phyloP scores from a whole-genome alignment of 2,888 invertebrate species.

The Hofmannophila pseudospretella region DNA sequence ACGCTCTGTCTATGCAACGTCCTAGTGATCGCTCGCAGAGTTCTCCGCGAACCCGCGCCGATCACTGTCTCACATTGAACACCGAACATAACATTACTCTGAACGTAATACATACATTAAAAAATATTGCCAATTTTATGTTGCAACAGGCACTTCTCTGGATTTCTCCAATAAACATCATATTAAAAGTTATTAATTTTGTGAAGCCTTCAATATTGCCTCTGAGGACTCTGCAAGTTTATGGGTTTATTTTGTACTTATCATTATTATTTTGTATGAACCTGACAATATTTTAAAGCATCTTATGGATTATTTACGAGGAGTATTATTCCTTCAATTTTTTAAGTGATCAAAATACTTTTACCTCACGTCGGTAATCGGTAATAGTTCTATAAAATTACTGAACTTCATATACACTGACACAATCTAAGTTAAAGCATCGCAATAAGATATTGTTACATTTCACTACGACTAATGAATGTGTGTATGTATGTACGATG shows the following conservation, averaged over 20 bases:
- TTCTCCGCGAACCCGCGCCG: conserved; percentile 16
- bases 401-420: conserved; percentile 67
- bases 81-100: conserved; percentile 56
- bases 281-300: conserved; percentile 44
- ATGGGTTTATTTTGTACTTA: conserved; percentile 56
- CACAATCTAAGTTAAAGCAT: conserved; percentile 75
- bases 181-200: conserved; percentile 63
- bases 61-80: conserved; percentile 48
- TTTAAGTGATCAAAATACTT: conserved; percentile 55
- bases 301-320: conserved; percentile 50
- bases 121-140: conserved; percentile 76
- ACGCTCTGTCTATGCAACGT: conserved; percentile 31
- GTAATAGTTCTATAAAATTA: conserved; percentile 67
- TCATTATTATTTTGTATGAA: conserved; percentile 55
- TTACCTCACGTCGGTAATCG: conserved; percentile 52
- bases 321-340: conserved; percentile 48
- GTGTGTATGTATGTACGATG: conserved; percentile 33
- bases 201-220: conserved; percentile 68
- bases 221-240: conserved; percentile 59
- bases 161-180: conserved; percentile 77
- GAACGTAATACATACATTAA: conserved; percentile 67
- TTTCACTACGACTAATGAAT: conserved; percentile 67
- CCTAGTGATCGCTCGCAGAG: conserved; percentile 11
- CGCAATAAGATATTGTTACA: conserved; percentile 76
- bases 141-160: conserved; percentile 77